A percentile compares a stretch with the other conserved stretches of the same genome.
phyloP scores from a whole-genome alignment of 2,797 vertebrate genomes.

The Schizothorax lantsangensis region DNA sequence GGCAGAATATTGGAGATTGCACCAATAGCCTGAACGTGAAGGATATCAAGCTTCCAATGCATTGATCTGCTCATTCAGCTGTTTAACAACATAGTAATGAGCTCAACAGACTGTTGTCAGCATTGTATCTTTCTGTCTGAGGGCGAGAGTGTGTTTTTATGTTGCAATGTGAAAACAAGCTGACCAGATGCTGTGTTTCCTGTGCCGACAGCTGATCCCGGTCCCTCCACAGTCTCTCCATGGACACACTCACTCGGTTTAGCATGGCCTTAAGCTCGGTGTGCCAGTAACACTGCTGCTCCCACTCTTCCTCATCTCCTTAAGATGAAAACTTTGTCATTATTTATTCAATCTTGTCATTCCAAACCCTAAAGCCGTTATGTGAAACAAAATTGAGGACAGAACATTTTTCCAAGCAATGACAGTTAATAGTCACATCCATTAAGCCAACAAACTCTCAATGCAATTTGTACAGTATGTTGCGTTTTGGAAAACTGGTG shows the following conservation, averaged over 20 bases:
- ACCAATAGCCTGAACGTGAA: background rate
- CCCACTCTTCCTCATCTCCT: constrained; percentile 85
- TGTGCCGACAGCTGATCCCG: constrained; percentile 69
- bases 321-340: constrained; percentile 34
- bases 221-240: constrained; percentile 76
- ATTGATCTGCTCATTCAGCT: constrained; percentile 39
- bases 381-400: background rate
- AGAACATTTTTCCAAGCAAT: background rate
- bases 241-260: constrained; percentile 77
- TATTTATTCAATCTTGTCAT: background rate
- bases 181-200: constrained; percentile 59
- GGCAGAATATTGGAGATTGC: constrained; percentile 8
- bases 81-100: constrained; percentile 31
- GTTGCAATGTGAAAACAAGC: constrained; percentile 10
- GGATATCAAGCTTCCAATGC: background rate
- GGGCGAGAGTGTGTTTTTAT: background rate
- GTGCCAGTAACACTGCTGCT: constrained; percentile 78
- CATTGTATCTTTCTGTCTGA: constrained; percentile 2
- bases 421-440: background rate
- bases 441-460: background rate
- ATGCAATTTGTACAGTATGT: background rate
- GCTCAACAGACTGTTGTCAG: background rate
- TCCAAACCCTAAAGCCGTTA: background rate
- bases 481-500: background rate
- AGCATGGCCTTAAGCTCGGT: constrained; percentile 75